Evolutionary conservation across 2,888 invertebrate genomes (phyloP), one percentile per base, ranked within the genome.

Genomic region (Nephrotoma guestfalica): DNA sequence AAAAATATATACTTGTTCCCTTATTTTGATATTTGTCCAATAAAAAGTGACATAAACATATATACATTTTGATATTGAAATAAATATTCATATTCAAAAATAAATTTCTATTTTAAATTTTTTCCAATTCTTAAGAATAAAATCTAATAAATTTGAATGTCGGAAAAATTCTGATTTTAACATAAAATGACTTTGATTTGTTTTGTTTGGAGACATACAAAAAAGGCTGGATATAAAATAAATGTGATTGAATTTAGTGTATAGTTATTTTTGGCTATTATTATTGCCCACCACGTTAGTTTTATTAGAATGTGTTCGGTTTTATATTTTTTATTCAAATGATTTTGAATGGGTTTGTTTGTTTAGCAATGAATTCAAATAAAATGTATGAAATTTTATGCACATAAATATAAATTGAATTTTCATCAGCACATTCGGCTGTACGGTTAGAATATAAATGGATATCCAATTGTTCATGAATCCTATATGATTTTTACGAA

Each of bases 291-390:
- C 71, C 71, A 47, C 30, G 30, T 71, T 71, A 71, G 18, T 71
- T 71, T 71, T 71, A 71, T 30, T 71, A 71, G 9, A 71, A 71
- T 71, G 18, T 71, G 71, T 84, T 84, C 41, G n/a, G 15, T 84
- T 15, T 83, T 84, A 41, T 15, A 15, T 84, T 84, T 84, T 84
- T n/a, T 42, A 42, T 84, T 84, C 84, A 84, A 84, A 84, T 84
- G 84, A 84, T 41, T 84, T 84, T 84, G 84, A 84, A 84, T 84
- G 84, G 84, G n/a, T 42, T 84, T 84, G 84, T 84, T 84, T 84
- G 84, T 42, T 84, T 41, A 41, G 84, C n/a, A 84, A 84, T 84
- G 83, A 41, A 41, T 41, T 41, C 15, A 6, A 84, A 71, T 30
- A 71, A 47, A 47, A 71, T 71, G 30, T 71, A 71, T 30, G 9